phyloP scores from a whole-genome alignment of 2,888 invertebrate genomes.

The Phymatocera aterrima region DNA sequence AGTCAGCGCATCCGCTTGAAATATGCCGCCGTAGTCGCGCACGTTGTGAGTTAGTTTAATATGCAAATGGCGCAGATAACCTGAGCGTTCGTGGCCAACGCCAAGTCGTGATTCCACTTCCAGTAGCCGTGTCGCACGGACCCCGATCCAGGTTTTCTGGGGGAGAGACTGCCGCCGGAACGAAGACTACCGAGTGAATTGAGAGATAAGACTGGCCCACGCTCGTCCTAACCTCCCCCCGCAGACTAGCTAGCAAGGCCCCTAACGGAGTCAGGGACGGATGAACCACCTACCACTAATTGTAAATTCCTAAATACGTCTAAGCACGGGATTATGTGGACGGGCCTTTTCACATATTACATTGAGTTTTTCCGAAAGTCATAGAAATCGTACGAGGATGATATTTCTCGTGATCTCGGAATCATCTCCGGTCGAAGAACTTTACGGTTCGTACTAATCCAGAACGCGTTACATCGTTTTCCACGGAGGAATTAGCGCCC shows the following conservation, averaged over 20 bases:
- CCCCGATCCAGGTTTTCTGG: conserved; percentile 51
- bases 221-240: conserved; percentile 56
- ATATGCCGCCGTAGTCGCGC: conserved; percentile 64
- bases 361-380: background rate
- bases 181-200: conserved; percentile 62
- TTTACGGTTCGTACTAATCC: background rate
- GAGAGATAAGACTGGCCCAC: conserved; percentile 70
- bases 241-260: background rate
- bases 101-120: conserved; percentile 74
- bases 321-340: background rate
- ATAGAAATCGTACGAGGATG: background rate
- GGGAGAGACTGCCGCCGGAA: conserved; percentile 36
- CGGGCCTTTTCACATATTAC: background rate
- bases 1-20: conserved; percentile 56
- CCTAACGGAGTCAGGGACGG: conserved; percentile 56
- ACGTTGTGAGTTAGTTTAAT: conserved; percentile 74
- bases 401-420: background rate
- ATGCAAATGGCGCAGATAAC: conserved; percentile 73
- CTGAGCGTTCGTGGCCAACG: conserved; percentile 69
- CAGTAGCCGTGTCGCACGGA: conserved; percentile 71
- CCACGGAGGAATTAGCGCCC: background rate
- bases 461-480: background rate
- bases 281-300: conserved; percentile 40
- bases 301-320: background rate
- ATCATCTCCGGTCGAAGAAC: background rate